These are phyloP conservation scores for Mimumesa dahlbomi DNA, from an alignment of 2,888 invertebrate species.

Conservation along the genomic window DNA sequence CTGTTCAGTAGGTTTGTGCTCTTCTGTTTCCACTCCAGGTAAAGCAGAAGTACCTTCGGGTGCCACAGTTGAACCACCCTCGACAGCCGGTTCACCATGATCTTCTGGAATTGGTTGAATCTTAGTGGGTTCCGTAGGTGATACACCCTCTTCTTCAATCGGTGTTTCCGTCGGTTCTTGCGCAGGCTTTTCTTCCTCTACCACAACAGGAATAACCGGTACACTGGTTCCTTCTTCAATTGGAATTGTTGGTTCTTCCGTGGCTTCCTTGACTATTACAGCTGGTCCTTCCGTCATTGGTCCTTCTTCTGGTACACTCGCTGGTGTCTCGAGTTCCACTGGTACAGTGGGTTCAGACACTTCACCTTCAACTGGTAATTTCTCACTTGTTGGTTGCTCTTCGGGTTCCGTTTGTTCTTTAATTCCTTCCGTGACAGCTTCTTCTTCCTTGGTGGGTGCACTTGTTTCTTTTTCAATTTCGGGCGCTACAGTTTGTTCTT, in stretches of 20 bases:
- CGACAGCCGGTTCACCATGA: constrained; percentile 8
- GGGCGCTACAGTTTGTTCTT: constrained; percentile 33
- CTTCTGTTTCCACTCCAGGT: constrained; percentile 20
- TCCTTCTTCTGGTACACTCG: constrained; percentile 27
- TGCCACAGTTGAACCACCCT: constrained; percentile 1
- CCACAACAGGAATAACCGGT: constrained; percentile 20
- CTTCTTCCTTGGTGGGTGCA: constrained; percentile 27
- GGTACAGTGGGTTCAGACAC: constrained; percentile 22
- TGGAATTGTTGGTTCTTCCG: constrained; percentile 45
- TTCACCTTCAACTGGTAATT: constrained; percentile 33
- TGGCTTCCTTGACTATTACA: constrained; percentile 40
- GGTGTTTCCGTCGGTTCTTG: constrained; percentile 30
- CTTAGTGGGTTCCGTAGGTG: constrained; percentile 10
- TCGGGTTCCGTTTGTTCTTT: constrained; percentile 50
- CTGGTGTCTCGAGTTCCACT: constrained; percentile 40
- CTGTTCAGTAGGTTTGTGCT: constrained; percentile 24
- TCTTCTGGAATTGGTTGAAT: constrained; percentile 3
- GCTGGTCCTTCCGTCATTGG: constrained; percentile 46
- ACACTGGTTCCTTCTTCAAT: constrained; percentile 41
- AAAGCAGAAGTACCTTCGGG: constrained; percentile 7
- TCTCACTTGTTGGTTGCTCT: constrained; percentile 41
- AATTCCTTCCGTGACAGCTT: constrained; percentile 21
- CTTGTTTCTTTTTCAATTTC: constrained; percentile 13
- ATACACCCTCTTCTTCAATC: constrained; percentile 13
- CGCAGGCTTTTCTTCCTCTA: constrained; percentile 34